These are phyloP conservation scores for Ichneumon xanthorius DNA, from an alignment of 2,888 invertebrate species.

Conservation along the genomic window DNA sequence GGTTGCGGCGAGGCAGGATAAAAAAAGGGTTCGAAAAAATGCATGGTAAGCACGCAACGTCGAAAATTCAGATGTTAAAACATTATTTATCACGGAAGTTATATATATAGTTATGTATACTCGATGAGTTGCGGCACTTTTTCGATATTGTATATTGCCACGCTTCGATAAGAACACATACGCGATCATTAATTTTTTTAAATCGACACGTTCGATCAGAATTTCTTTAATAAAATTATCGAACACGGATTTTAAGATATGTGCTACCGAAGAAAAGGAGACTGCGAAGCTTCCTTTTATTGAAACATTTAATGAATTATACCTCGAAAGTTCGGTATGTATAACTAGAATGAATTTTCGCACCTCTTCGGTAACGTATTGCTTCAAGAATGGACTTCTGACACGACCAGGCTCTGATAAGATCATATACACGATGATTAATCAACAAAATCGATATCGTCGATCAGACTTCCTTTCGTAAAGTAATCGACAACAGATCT, in stretches of 20 bases:
- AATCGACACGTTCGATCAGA: no score
- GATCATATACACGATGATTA: background rate
- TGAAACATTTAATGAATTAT: background rate
- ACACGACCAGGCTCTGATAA: conserved; percentile 22
- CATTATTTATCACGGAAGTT: background rate
- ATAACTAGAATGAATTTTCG: background rate
- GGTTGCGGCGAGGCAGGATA: background rate
- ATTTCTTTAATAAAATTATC: background rate
- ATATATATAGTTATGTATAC: background rate
- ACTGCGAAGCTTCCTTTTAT: no score
- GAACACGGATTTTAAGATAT: no score
- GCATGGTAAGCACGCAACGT: background rate
- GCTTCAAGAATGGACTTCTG: conserved; percentile 37
- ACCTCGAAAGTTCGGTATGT: background rate
- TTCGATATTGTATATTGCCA: background rate
- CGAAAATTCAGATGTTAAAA: background rate
- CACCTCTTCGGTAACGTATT: conserved; percentile 14
- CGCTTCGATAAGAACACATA: background rate
- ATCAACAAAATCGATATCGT: background rate
- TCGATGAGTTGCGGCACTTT: background rate
- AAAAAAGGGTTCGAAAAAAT: background rate
- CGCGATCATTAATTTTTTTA: no score
- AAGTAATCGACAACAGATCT: background rate
- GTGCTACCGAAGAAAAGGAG: no score
- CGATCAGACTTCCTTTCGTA: conserved; percentile 7